Conservation (phyloP, 35 echinoderm and acorn worm genomes). For the Chiridota heheva region DNA sequence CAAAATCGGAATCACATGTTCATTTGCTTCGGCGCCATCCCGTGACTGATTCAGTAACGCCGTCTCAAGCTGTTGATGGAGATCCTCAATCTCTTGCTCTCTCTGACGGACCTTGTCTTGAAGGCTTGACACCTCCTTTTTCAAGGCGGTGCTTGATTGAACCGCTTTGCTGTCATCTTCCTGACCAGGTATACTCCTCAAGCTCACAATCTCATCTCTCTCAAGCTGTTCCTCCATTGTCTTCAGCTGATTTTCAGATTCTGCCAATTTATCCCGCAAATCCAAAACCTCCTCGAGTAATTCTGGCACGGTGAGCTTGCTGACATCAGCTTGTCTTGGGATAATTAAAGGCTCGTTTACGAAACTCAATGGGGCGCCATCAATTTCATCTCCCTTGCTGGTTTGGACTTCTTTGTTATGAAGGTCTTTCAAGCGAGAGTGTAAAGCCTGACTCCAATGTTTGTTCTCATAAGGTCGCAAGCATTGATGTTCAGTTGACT, state of each 20-base stretch:
- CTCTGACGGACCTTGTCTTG: slow-evolving; percentile 51
- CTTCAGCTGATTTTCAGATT: slow-evolving; percentile 45
- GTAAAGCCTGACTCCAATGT: too few relatives aligned
- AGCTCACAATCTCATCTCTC: slow-evolving; percentile 62
- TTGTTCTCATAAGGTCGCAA: too few relatives aligned
- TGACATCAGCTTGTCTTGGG: not conserved
- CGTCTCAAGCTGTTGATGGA: slow-evolving; percentile 78
- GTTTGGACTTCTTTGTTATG: not conserved
- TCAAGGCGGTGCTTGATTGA: slow-evolving; percentile 20
- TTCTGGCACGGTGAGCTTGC: not conserved
- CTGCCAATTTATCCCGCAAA: slow-evolving; percentile 34
- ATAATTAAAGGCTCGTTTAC: not conserved
- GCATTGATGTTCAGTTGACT: too few relatives aligned
- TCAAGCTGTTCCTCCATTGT: slow-evolving; percentile 58
- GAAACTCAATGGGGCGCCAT: too few relatives aligned
- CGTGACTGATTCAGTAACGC: slow-evolving; percentile 61
- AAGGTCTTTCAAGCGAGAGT: not conserved
- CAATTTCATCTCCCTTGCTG: not conserved
- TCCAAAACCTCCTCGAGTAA: slow-evolving; percentile 6
- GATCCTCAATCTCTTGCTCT: slow-evolving; percentile 42
- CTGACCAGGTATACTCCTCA: slow-evolving; percentile 88
- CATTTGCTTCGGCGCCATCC: slow-evolving; percentile 48
- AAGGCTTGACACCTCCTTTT: slow-evolving; percentile 51
- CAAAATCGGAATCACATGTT: slow-evolving; percentile 84
- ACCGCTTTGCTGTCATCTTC: slow-evolving; percentile 53